These are phyloP conservation scores for Oasisia sp. DNA, from an alignment of 2,888 invertebrate species.

Conservation along the genomic window DNA sequence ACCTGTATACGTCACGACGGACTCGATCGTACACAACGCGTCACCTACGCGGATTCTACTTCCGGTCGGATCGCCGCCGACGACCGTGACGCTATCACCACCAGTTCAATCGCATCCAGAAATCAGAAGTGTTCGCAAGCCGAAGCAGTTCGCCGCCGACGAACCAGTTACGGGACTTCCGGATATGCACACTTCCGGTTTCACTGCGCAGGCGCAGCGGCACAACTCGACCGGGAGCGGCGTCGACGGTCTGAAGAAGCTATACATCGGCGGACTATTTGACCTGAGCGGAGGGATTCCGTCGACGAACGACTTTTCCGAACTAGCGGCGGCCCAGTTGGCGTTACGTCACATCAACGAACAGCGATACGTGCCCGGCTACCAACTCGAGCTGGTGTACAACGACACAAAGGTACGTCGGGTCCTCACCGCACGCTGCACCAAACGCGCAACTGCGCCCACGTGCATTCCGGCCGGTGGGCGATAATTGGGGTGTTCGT, in stretches of 20 bases:
- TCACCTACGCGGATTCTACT: not conserved
- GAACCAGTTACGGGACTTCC: not conserved
- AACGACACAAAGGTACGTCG: constrained; percentile 85
- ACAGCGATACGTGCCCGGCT: constrained; percentile 76
- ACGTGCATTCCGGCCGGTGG: not conserved
- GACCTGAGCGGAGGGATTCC: constrained; percentile 40
- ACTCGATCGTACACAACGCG: not conserved
- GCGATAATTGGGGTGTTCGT: not conserved
- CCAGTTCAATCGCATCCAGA: not conserved
- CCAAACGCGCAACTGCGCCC: not conserved
- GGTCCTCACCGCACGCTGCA: not conserved
- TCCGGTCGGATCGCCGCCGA: not conserved
- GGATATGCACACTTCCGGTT: not conserved
- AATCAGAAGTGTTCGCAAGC: not conserved
- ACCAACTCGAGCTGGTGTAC: constrained; percentile 78
- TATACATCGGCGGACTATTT: constrained; percentile 54
- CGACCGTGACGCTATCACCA: not conserved
- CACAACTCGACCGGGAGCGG: not conserved
- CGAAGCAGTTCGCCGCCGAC: not conserved
- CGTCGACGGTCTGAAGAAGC: constrained; percentile 25
- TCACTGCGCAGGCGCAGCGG: not conserved
- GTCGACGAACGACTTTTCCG: constrained; percentile 36
- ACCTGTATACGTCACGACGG: not conserved
- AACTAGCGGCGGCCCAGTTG: constrained; percentile 75
- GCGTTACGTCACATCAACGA: constrained; percentile 84